Evolutionary conservation across 2,797 vertebrate genomes (phyloP), one percentile per base, ranked within the genome.

Genomic region (Nothura maculosa): DNA sequence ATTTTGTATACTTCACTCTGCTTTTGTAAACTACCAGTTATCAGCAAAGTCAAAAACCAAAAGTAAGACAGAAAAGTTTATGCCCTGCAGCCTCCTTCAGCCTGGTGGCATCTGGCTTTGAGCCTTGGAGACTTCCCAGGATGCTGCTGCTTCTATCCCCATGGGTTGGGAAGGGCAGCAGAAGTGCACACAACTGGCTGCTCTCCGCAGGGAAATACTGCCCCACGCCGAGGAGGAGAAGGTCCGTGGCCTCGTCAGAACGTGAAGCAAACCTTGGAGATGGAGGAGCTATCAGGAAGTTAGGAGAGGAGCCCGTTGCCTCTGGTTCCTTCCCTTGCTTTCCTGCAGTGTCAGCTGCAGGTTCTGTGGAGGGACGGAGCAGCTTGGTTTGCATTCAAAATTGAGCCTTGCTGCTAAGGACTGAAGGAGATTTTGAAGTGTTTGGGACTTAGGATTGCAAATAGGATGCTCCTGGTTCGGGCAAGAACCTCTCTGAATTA

Each of bases 161-260:
- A 6, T 58, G 66, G 28, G 25, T 24, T 66, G 50, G 47, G 66
- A 82, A 55, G 40, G 11, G 18, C 2, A 66, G 43, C 24, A 90
- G 27, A 64, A 22, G 9, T 82, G 9, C 2, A 5, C 0, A 0
- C 66, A 25, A 3, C 7, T 85, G 17, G 2, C 10, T 47, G 64
- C 24, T 10, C 1, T 27, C 7, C 18, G 66, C 47, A 15, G 60
- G 55, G 38, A 40, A 40, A 21, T 32, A 3, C 17, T 55, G 30
- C 17, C 27, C 30, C 54, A 11, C 7, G 10, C 52, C 2, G 30
- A 54, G 25, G 25, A 54, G 30, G 16, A 54, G n/a, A 73, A 40
- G 32, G 16, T 69, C 58, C 84, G 2, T 79, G 27, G 10, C 81
- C 45, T 47, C 67, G 9, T 85, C 8, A 20, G 45, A 58, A 24